These are phyloP conservation scores for Spodoptera picta DNA, from an alignment of 2,888 invertebrate species.

Conservation along the genomic window DNA sequence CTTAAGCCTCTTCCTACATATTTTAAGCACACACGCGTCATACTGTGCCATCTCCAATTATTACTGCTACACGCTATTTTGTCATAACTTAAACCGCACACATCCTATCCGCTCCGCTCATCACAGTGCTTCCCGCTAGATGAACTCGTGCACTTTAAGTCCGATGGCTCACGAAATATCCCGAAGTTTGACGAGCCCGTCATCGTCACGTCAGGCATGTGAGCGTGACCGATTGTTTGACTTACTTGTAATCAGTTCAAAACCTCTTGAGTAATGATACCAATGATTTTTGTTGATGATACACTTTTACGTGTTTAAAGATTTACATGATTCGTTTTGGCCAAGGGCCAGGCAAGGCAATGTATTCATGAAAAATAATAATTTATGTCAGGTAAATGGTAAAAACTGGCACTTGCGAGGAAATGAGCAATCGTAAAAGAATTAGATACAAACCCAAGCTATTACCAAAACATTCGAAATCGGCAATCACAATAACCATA, in stretches of 20 bases:
- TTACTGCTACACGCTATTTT: not conserved
- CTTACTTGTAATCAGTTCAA: conserved; percentile 39
- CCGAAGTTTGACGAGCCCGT: conserved; percentile 43
- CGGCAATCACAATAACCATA: not conserved
- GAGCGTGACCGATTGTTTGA: conserved; percentile 48
- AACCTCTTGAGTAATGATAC: conserved; percentile 33
- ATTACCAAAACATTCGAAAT: not conserved
- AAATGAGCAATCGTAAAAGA: not conserved
- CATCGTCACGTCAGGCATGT: conserved; percentile 41
- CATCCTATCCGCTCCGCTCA: conserved; percentile 5
- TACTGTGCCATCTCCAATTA: too few relatives aligned
- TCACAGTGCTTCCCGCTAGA: not conserved
- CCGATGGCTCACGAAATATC: conserved; percentile 51
- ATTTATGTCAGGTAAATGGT: too few relatives aligned
- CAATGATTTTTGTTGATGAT: conserved; percentile 8
- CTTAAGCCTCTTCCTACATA: too few relatives aligned
- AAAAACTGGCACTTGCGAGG: too few relatives aligned
- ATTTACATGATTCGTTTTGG: too few relatives aligned
- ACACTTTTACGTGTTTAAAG: not conserved
- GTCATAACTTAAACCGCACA: not conserved
- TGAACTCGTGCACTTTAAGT: conserved; percentile 37
- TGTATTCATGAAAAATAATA: too few relatives aligned
- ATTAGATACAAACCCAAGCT: not conserved
- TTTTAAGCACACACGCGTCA: too few relatives aligned
- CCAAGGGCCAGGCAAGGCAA: too few relatives aligned